These are phyloP conservation scores for Aphis craccivora DNA, from an alignment of 1,140 invertebrate genomes.

Conservation along the genomic window DNA sequence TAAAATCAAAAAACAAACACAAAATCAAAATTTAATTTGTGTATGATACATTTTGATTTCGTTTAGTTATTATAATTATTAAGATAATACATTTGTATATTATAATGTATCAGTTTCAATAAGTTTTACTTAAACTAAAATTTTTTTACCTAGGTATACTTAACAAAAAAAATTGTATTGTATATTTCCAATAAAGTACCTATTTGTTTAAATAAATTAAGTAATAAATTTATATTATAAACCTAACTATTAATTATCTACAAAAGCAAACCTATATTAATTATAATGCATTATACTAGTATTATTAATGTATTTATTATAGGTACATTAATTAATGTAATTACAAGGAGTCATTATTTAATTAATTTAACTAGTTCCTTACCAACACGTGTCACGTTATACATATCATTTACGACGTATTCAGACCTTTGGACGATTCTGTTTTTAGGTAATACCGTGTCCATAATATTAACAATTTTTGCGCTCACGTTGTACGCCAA, in stretches of 20 bases:
- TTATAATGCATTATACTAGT: neutral
- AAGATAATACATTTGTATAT: neutral
- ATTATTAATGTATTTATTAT: neutral
- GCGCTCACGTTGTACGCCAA: conserved; percentile 47
- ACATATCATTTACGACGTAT: conserved; percentile 20
- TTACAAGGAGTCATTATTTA: neutral
- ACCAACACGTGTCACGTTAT: conserved; percentile 43
- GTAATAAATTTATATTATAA: neutral
- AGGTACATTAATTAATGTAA: neutral
- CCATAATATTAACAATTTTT: conserved; percentile 30
- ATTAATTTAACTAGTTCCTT: neutral
- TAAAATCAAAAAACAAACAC: neutral
- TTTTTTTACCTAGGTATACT: neutral
- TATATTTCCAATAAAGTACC: neutral
- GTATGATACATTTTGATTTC: neutral
- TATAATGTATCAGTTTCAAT: neutral
- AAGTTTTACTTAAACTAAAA: neutral
- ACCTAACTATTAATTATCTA: neutral
- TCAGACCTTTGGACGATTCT: neutral
- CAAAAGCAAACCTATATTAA: neutral
- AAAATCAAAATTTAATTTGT: neutral
- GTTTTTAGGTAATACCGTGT: conserved; percentile 29
- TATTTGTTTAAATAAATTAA: neutral
- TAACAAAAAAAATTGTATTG: neutral
- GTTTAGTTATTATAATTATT: neutral